phyloP scores from a whole-genome alignment of 2,797 vertebrate genomes.

The Champsocephalus gunnari region DNA sequence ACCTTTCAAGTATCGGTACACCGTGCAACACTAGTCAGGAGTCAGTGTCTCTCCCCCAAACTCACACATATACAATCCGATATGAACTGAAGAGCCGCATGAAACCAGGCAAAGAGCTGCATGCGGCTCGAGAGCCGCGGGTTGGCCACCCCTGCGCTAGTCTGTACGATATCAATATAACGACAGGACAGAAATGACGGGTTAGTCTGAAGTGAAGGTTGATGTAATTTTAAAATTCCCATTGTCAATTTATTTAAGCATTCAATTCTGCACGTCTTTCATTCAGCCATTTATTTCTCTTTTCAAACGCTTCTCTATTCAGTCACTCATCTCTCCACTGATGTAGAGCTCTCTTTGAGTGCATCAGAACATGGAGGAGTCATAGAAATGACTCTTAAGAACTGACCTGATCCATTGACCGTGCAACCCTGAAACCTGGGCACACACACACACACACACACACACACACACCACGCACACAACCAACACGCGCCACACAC shows the following conservation, averaged over 20 bases:
- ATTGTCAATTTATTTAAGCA: conserved; percentile 42
- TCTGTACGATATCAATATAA: conserved; percentile 35
- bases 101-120: no score
- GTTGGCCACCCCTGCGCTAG: no score
- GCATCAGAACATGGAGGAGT: conserved; percentile 61
- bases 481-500: no score
- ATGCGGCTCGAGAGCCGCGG: no score
- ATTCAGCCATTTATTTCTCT: conserved; percentile 50
- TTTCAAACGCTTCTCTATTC: conserved; percentile 45
- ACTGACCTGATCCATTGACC: conserved; percentile 63
- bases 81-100: no score
- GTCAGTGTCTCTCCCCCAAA: no score
- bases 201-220: conserved; percentile 16
- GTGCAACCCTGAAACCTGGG: conserved; percentile 56
- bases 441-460: not conserved
- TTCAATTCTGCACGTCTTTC: conserved; percentile 39
- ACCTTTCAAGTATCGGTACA: no score
- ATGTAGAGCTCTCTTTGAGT: conserved; percentile 45
- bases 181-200: conserved; percentile 31
- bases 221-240: not conserved
- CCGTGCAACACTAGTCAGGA: no score
- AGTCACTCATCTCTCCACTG: conserved; percentile 50
- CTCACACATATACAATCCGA: no score
- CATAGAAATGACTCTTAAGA: conserved; percentile 65
- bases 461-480: no score